Evolutionary conservation across 2,797 vertebrate species (phyloP), one percentile per base, ranked within the genome.

Genomic region (Danio kyathit): DNA sequence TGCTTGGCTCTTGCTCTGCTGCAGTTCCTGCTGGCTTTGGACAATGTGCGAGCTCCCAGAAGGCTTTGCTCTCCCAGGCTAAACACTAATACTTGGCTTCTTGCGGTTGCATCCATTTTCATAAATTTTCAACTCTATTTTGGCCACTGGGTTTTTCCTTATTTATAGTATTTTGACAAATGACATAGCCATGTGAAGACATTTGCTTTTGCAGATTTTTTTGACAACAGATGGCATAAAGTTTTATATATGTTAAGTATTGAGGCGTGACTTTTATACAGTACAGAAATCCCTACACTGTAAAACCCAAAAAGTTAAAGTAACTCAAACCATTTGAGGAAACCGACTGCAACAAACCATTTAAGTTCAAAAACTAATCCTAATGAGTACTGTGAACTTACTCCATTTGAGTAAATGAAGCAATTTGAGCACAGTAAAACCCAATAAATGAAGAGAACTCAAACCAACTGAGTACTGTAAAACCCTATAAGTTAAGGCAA

Each of bases 11-110:
- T 72, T 46, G 17, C 13, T n/a, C 74, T 41, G 17, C 43, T 52
- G 10, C 66, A 61, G 63, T n/a, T 72, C 64, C 44, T 52, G 80
- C 81, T 81, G 78, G 71, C 64, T 79, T 84, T 82, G 80, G 85
- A 82, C 74, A 84, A 81, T 14, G 71, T 79, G 71, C 48, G 71
- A 72, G 78, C 77, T 82, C 85, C 74, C 83, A 81, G 65, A 72
- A 81, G 78, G 17, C 83, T 84, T 74, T 70, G 54, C 78, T 85
- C 71, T 85, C 57, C 48, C 51, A 79, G 71, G 70, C 54, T 74
- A 81, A 83, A 81, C 75, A 83, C 80, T 78, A 80, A 78, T 29
- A 75, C 70, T 86, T 76, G 73, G 65, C 65, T 83, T 84, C 77
- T 81, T 60, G 67, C 8, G 44, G 63, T 80, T 40, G 74, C 64